These are phyloP conservation scores for Eubasilissa splendida DNA, from an alignment of 2,888 invertebrate genomes.

Conservation along the genomic window DNA sequence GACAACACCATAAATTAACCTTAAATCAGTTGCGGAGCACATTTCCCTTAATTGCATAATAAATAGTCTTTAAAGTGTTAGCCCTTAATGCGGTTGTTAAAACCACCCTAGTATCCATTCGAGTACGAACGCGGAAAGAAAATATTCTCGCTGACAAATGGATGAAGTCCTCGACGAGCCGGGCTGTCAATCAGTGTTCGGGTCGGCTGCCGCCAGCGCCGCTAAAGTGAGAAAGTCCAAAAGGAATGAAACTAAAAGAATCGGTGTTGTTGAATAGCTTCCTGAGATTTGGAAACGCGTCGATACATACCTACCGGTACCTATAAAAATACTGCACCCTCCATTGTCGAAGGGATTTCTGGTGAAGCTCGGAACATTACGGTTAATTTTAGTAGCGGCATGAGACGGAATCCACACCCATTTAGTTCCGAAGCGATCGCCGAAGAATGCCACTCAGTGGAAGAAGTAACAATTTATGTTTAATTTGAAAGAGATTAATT, in stretches of 20 bases:
- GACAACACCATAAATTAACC: not conserved
- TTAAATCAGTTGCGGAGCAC: constrained; percentile 7
- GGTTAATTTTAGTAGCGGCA: constrained; percentile 38
- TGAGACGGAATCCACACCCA: constrained; percentile 39
- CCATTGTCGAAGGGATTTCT: constrained; percentile 27
- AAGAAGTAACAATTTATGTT: constrained; percentile 31
- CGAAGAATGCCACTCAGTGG: constrained; percentile 20
- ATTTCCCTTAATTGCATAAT: constrained; percentile 30
- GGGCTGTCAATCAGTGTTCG: constrained; percentile 48
- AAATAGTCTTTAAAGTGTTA: constrained; percentile 40
- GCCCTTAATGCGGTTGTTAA: constrained; percentile 44
- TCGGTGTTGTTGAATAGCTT: constrained; percentile 27
- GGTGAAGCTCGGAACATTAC: constrained; percentile 13
- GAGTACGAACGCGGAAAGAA: constrained; percentile 26
- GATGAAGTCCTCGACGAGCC: constrained; percentile 26
- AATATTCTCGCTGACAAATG: constrained; percentile 49
- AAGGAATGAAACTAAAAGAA: not conserved
- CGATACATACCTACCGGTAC: not conserved
- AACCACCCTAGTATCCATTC: constrained; percentile 33
- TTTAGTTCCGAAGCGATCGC: constrained; percentile 17
- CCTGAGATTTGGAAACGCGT: constrained; percentile 15
- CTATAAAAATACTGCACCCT: constrained; percentile 43
- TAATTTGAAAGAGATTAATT: constrained; percentile 35
- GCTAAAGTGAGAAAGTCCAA: constrained; percentile 9
- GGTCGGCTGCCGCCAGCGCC: not conserved